phyloP scores from a whole-genome alignment of 1,140 invertebrate species.

The Formica exsecta region DNA sequence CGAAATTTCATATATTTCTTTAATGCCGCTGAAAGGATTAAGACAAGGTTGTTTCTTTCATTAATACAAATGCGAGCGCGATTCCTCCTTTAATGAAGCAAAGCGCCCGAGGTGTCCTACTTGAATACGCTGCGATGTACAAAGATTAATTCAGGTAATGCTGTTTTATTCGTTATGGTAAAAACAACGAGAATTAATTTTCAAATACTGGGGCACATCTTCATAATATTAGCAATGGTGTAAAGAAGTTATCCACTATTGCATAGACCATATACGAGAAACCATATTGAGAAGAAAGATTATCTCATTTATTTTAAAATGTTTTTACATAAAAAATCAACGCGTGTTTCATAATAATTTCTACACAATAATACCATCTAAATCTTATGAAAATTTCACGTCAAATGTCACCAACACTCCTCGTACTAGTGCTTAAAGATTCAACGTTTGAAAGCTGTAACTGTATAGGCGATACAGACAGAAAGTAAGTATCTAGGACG shows the following conservation, averaged over 20 bases:
- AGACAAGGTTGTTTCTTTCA: slow-evolving; percentile 11
- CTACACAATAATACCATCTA: not conserved
- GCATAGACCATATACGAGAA: not conserved
- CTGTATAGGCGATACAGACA: too few relatives aligned
- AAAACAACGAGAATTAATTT: not conserved
- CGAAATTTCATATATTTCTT: not conserved
- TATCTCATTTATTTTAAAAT: not conserved
- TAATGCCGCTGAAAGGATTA: not conserved
- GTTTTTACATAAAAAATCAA: not conserved
- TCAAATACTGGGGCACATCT: not conserved
- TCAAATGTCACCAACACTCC: not conserved
- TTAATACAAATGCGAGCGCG: slow-evolving; percentile 6
- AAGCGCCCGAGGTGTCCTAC: not conserved
- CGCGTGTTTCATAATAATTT: not conserved
- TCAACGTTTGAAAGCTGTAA: not conserved
- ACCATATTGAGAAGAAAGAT: not conserved
- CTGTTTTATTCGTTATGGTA: not conserved
- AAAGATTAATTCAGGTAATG: not conserved
- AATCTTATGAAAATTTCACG: not conserved
- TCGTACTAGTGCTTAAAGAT: not conserved
- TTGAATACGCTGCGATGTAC: not conserved
- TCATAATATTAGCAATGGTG: not conserved
- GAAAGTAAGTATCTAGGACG: too few relatives aligned
- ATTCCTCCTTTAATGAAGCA: not conserved
- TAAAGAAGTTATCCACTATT: not conserved